phyloP scores from a whole-genome alignment of 2,888 invertebrate species.

The Lamellibrachia columna region DNA sequence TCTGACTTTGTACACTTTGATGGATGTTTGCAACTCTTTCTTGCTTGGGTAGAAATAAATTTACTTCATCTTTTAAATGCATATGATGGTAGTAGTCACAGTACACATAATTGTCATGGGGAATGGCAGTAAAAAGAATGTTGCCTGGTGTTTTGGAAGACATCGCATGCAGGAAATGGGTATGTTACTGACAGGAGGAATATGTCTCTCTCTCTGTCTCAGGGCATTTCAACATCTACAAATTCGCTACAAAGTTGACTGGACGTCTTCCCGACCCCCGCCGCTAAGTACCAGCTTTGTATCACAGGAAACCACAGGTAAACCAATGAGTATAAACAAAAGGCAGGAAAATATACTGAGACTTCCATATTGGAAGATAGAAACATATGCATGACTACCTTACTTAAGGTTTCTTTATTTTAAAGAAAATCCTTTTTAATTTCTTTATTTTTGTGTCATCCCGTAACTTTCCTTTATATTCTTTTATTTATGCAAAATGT shows the following conservation, averaged over 20 bases:
- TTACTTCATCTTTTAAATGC: background rate
- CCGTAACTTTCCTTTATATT: too few species aligned
- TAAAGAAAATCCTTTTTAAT: too few species aligned
- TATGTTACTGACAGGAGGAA: background rate
- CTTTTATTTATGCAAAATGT: too few species aligned
- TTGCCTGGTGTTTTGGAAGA: background rate
- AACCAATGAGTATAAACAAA: background rate
- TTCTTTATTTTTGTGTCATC: too few species aligned
- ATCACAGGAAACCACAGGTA: conserved; percentile 56
- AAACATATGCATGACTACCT: too few species aligned
- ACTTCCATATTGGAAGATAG: too few species aligned
- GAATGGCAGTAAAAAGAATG: background rate
- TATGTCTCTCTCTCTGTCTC: conserved; percentile 42
- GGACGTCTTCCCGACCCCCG: conserved; percentile 49
- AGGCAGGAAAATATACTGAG: too few species aligned
- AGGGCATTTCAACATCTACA: conserved; percentile 84
- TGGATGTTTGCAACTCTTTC: background rate
- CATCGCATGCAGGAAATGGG: background rate
- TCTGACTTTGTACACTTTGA: background rate
- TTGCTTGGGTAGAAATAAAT: background rate
- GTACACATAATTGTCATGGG: background rate
- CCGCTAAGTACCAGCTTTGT: conserved; percentile 55
- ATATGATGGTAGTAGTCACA: background rate
- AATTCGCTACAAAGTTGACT: conserved; percentile 69
- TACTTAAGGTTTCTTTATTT: too few species aligned